phyloP scores from a whole-genome alignment of 92 coral and sea anemone genomes.

The Galaxea fascicularis region DNA sequence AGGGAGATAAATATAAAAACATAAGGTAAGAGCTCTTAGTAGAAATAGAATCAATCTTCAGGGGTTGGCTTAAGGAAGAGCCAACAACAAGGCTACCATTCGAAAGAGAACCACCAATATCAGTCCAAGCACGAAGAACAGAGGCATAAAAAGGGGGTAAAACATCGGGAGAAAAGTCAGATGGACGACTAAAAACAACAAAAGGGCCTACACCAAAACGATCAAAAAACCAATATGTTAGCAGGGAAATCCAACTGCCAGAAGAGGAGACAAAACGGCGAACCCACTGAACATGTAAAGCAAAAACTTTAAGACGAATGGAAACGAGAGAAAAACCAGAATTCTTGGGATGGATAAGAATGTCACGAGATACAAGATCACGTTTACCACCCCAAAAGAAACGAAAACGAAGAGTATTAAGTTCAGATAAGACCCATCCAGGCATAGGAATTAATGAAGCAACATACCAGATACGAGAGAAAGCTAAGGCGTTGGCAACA shows the following conservation, averaged over 20 bases:
- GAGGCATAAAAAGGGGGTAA: slow-evolving; percentile 30
- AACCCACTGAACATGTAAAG: slow-evolving; percentile 32
- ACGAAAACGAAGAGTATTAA: background rate
- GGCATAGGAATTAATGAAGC: slow-evolving; percentile 45
- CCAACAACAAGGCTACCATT: background rate
- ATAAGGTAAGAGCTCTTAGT: slow-evolving; percentile 1
- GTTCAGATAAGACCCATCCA: background rate
- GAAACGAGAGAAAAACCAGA: background rate
- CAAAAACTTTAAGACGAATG: background rate
- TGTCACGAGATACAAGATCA: background rate
- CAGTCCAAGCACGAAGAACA: slow-evolving; percentile 23
- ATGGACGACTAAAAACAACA: slow-evolving; percentile 4
- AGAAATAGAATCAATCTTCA: background rate
- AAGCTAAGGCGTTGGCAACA: slow-evolving; percentile 34
- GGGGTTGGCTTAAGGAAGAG: background rate
- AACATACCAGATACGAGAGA: too few species aligned
- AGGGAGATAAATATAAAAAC: background rate
- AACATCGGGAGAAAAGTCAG: background rate
- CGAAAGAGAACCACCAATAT: background rate
- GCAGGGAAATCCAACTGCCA: background rate
- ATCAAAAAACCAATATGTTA: background rate
- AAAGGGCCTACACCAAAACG: background rate
- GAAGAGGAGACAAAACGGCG: background rate
- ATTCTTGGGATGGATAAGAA: background rate
- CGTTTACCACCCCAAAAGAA: slow-evolving; percentile 48